Evolutionary conservation across 1,140 invertebrate genomes (phyloP).

Genomic region (Zophobas morio): DNA sequence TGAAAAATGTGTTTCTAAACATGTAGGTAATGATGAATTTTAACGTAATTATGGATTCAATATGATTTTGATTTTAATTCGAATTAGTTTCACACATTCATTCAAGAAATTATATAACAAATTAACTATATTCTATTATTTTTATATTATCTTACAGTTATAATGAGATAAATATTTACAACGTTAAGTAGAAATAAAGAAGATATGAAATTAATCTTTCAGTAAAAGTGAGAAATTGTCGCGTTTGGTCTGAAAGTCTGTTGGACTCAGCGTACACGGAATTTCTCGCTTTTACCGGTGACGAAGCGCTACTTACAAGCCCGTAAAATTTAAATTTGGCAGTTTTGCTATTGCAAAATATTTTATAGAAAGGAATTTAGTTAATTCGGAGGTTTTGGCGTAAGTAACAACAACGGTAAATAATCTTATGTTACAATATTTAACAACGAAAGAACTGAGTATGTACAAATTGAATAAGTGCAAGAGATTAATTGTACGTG

Average conservation of each 20-base stretch:
- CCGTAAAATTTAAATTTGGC: conserved; percentile 27
- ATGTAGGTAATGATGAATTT: conserved; percentile 24
- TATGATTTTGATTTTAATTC: conserved; percentile 38
- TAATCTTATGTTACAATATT: conserved; percentile 38
- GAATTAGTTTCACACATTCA: conserved; percentile 31
- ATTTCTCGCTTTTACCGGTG: conserved; percentile 27
- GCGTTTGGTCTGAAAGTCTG: conserved; percentile 7
- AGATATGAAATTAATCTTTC: not conserved
- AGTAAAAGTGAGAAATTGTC: conserved; percentile 21
- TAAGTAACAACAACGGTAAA: conserved; percentile 41
- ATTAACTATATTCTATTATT: conserved; percentile 40
- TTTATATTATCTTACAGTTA: conserved; percentile 32
- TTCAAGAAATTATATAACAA: conserved; percentile 41
- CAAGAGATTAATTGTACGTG: conserved; percentile 38
- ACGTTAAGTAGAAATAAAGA: conserved; percentile 22
- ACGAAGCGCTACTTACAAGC: conserved; percentile 28
- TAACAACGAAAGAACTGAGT: conserved; percentile 45
- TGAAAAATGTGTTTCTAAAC: conserved; percentile 14
- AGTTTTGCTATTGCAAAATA: conserved; percentile 31
- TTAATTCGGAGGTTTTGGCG: conserved; percentile 43
- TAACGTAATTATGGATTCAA: conserved; percentile 22
- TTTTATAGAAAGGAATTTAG: conserved; percentile 12
- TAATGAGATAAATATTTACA: conserved; percentile 49
- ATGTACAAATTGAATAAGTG: conserved; percentile 45
- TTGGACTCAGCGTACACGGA: conserved; percentile 1